Conservation (phyloP, 2,797 vertebrate species). For the Trachops cirrhosus region DNA sequence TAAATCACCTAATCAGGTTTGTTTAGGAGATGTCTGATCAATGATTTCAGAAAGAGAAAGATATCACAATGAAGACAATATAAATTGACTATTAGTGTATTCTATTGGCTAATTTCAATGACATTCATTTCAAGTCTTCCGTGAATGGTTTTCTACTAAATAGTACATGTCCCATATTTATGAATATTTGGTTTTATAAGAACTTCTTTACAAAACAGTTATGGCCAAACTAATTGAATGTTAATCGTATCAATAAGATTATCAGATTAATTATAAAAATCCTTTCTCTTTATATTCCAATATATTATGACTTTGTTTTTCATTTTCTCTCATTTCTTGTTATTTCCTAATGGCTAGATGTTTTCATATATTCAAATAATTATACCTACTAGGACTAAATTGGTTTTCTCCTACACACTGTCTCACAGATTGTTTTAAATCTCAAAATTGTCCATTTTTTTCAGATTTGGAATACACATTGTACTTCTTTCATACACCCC, state of each 20-base stretch:
- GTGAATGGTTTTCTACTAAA: slow-evolving; percentile 36
- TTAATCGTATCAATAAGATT: not conserved
- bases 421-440: not conserved
- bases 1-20: slow-evolving; percentile 77
- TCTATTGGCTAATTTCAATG: slow-evolving; percentile 43
- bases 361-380: not conserved
- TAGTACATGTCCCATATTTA: slow-evolving; percentile 19
- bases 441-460: not conserved
- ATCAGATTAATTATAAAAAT: not conserved
- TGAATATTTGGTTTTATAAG: not conserved
- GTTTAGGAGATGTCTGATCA: slow-evolving; percentile 71
- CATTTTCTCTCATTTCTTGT: not conserved
- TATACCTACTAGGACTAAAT: not conserved
- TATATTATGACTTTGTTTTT: not conserved
- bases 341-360: not conserved
- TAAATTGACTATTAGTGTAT: slow-evolving; percentile 61
- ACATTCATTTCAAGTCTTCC: not conserved
- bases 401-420: not conserved
- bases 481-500: not conserved
- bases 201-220: slow-evolving; percentile 2
- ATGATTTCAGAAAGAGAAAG: slow-evolving; percentile 69
- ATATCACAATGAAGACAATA: slow-evolving; percentile 18
- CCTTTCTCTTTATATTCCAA: not conserved
- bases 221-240: slow-evolving; percentile 57
- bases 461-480: not conserved